Base-by-base conservation (phyloP, 2,888 invertebrate genomes). In the Thalpophila matura region DNA sequence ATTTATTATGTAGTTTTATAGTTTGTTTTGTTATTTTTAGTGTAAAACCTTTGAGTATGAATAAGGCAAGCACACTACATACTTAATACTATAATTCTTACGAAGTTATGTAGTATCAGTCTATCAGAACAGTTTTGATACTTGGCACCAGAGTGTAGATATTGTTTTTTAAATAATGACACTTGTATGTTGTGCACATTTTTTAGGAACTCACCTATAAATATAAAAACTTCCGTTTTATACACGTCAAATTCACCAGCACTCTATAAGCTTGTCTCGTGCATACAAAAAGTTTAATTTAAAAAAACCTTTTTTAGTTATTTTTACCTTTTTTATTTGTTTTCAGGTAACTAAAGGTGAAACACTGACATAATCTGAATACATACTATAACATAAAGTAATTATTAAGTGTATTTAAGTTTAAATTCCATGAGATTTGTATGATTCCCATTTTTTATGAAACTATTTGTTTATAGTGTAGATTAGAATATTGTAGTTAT, bases 331-430 rank as follows among this genome's bases (percentile, higher is more conserved):
- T 63, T 62, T 75, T 71, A 58, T 64, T 77, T 83, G 71, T 81
- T 86, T 94, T 51, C 93, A 97, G 97, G 97, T 97, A 42, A 98
- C 98, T 10, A 98, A 98, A 95, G 98, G 98, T 53, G 98, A 98
- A 95, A 98, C 98, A 2, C 92, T 98, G 77, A 98, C 97, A 89
- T 98, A 96, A 95, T 67, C 46, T 60, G 58, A 76, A 33, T 76
- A 54, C 20, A 33, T 76, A 54, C 20, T 14, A 37, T 75, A 70
- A 71, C 49, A 60, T 31, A 51, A n/a, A n/a, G n/a, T 50, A 12
- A 53, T 33, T 56, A 63, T 60, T 62, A 67, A 68, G 31, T 38
- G 22, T 38, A 46, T 78, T 61, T 60, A 61, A 69, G 50, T 78
- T 61, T 45, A 54, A 55, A 53, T 71, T 71, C 47, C 38, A 53